Conservation (phyloP, 2,888 invertebrate species). For the Stegana nigrithorax region DNA sequence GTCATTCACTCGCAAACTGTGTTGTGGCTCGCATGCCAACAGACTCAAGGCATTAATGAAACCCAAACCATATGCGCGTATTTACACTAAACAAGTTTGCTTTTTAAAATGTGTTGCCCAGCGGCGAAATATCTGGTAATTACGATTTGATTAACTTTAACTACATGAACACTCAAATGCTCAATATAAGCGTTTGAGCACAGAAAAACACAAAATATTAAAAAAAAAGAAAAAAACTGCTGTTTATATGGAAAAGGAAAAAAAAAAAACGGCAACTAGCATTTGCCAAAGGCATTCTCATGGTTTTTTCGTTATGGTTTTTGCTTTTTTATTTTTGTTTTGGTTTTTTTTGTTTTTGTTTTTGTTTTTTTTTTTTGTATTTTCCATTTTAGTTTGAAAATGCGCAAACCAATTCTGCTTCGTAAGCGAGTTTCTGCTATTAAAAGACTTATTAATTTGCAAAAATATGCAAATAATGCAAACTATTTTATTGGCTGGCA, state of each 20-base stretch:
- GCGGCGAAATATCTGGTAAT: slow-evolving; percentile 61
- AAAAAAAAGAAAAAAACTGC: slow-evolving; percentile 39
- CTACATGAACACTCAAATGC: slow-evolving; percentile 60
- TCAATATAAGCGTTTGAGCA: slow-evolving; percentile 31
- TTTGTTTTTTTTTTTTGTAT: too few species aligned
- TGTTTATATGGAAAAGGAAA: not conserved
- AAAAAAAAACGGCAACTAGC: slow-evolving; percentile 39
- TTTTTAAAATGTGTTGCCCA: slow-evolving; percentile 63
- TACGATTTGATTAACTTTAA: slow-evolving; percentile 68
- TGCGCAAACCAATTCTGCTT: too few species aligned
- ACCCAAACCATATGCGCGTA: slow-evolving; percentile 20
- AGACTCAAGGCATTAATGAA: not conserved
- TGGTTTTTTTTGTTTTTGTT: not conserved
- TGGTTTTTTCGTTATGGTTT: slow-evolving; percentile 40
- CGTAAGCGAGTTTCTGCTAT: too few species aligned
- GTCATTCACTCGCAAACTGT: too few species aligned
- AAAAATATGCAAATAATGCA: too few species aligned
- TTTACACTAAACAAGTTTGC: slow-evolving; percentile 64
- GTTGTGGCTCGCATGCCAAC: too few species aligned
- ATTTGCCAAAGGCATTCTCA: slow-evolving; percentile 53
- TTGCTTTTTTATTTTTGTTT: slow-evolving; percentile 20
- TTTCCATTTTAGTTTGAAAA: too few species aligned
- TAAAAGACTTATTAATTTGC: too few species aligned
- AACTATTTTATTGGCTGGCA: too few species aligned
- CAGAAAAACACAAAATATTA: slow-evolving; percentile 26